phyloP scores from a whole-genome alignment of 2,113 vertebrate species.

The Istiophorus platypterus region DNA sequence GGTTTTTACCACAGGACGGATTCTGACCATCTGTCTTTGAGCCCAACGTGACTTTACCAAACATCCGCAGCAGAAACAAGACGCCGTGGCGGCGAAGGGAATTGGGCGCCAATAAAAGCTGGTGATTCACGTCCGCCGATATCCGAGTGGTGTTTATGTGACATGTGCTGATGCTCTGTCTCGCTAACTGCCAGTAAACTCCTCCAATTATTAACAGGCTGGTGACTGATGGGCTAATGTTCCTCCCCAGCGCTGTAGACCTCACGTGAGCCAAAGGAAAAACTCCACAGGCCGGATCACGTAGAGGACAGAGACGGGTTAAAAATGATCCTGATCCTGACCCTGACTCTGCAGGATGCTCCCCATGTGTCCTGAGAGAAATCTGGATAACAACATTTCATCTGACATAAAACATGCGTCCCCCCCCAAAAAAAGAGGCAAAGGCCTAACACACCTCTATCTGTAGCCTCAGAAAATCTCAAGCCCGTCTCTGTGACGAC shows the following conservation, averaged over 20 bases:
- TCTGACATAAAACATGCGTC: neutral
- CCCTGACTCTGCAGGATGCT: too few species aligned
- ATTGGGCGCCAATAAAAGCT: constrained; percentile 34
- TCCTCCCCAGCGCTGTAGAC: constrained; percentile 12
- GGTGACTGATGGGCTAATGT: constrained; percentile 48
- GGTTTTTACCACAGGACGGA: too few species aligned
- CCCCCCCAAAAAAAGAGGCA: neutral
- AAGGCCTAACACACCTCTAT: constrained; percentile 11
- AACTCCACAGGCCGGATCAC: neutral
- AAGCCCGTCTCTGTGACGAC: constrained; percentile 68
- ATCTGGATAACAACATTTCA: neutral
- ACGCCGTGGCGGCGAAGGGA: neutral
- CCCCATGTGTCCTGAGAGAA: neutral
- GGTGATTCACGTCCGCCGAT: constrained; percentile 38
- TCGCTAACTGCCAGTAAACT: constrained; percentile 33
- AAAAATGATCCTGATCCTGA: too few species aligned
- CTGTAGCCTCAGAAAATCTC: constrained; percentile 48
- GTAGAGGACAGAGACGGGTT: neutral
- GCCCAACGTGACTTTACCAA: too few species aligned
- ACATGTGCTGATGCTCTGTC: constrained; percentile 8
- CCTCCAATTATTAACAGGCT: neutral
- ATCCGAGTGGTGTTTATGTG: constrained; percentile 11
- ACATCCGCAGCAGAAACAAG: neutral
- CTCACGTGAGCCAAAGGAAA: neutral
- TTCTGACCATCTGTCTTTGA: too few species aligned